A percentile compares a stretch with the other conserved stretches of the same genome.
Conservation (phyloP, 2,888 invertebrate genomes). For the Glyphotaelius pellucidus region DNA sequence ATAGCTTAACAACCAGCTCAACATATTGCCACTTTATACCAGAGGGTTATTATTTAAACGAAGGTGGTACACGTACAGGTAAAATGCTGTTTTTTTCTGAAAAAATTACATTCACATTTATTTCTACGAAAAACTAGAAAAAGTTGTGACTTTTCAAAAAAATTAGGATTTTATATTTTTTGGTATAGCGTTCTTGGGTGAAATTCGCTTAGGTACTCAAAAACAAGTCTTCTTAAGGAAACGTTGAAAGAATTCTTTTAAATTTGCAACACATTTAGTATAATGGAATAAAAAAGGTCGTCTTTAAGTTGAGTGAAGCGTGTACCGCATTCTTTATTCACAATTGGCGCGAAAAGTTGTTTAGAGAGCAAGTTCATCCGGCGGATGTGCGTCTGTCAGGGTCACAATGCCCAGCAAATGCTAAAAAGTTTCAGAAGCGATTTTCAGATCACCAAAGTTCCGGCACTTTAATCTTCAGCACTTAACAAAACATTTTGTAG, state of each 20-base stretch:
- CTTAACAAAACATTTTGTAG: background rate
- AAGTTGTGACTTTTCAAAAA: background rate
- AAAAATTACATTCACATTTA: background rate
- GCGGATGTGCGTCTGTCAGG: background rate
- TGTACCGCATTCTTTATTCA: slow-evolving; percentile 13
- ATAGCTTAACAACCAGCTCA: too few relatives aligned
- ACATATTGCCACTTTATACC: too few relatives aligned
- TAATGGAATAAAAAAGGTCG: background rate
- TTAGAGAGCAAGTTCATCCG: background rate
- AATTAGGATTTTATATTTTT: background rate
- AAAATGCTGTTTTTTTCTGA: too few relatives aligned
- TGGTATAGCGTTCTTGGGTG: background rate
- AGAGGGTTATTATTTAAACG: too few relatives aligned
- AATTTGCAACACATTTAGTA: background rate
- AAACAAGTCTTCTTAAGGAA: background rate
- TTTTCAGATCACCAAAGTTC: background rate
- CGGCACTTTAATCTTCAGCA: background rate
- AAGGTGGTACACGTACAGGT: too few relatives aligned
- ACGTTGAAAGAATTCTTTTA: background rate
- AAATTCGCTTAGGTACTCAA: background rate
- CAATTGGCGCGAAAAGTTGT: slow-evolving; percentile 13
- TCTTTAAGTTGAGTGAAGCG: background rate
- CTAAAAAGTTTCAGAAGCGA: background rate
- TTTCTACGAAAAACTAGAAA: background rate
- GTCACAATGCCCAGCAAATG: background rate